Evolutionary conservation across 1,140 invertebrate genomes (phyloP).

Genomic region (Dendroctonus valens): DNA sequence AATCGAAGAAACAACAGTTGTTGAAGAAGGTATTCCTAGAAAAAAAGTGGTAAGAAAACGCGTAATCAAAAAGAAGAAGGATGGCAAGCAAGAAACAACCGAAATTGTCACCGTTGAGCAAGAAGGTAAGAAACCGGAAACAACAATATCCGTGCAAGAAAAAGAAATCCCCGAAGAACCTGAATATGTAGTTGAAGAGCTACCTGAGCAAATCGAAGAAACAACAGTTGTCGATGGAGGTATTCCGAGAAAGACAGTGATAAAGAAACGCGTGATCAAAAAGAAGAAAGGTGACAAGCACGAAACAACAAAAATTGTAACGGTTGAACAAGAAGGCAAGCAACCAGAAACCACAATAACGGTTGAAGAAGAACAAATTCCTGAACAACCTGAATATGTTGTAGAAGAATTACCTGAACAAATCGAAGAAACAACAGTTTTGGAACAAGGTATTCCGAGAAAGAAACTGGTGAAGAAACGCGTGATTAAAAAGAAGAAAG

Average conservation of each 20-base stretch:
- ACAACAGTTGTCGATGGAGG: neutral
- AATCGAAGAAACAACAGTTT: constrained; percentile 36
- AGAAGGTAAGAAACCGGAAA: constrained; percentile 49
- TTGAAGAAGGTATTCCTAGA: constrained; percentile 40
- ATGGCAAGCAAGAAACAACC: constrained; percentile 40
- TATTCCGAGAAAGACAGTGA: constrained; percentile 43
- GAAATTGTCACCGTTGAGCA: constrained; percentile 46
- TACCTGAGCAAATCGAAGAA: too few species aligned
- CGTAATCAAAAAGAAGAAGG: constrained; percentile 44
- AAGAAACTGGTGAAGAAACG: constrained; percentile 42
- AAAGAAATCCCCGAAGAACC: constrained; percentile 34
- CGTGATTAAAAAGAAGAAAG: constrained; percentile 45
- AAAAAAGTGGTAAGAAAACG: constrained; percentile 49
- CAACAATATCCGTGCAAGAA: constrained; percentile 47
- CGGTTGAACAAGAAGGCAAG: too few species aligned
- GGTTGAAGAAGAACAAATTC: constrained; percentile 41
- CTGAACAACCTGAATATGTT: constrained; percentile 38
- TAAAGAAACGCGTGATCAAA: constrained; percentile 1
- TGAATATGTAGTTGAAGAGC: constrained; percentile 42
- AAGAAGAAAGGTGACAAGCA: too few species aligned
- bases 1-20: constrained; percentile 34
- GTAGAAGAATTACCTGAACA: constrained; percentile 49
- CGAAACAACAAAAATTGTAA: too few species aligned
- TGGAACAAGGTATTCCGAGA: constrained; percentile 40
- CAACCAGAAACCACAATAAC: too few species aligned